Percentiles rank a stretch among this genome's conserved stretches.
These are phyloP conservation scores for Athrips mouffetella DNA, from an alignment of 2,888 invertebrate genomes.

Conservation along the genomic window DNA sequence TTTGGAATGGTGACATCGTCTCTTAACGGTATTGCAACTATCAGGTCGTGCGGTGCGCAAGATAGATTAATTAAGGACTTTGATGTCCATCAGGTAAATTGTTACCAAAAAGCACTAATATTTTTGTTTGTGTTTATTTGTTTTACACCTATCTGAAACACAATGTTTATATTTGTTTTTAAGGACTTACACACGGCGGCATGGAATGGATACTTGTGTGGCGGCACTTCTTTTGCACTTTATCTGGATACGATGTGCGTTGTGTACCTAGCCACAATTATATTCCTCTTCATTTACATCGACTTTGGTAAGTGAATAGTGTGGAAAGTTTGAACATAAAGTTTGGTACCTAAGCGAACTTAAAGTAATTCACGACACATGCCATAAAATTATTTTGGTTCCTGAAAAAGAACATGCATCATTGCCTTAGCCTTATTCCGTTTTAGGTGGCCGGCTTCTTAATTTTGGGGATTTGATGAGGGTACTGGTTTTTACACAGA, in stretches of 20 bases:
- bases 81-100: conserved; percentile 73
- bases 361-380: too few relatives aligned
- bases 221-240: conserved; percentile 81
- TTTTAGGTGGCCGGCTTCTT: too few relatives aligned
- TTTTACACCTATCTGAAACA: too few relatives aligned
- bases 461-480: too few relatives aligned
- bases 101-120: neutral
- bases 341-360: too few relatives aligned
- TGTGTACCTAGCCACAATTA: conserved; percentile 80
- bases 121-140: too few relatives aligned
- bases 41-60: conserved; percentile 84
- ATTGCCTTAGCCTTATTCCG: too few relatives aligned
- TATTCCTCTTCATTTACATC: conserved; percentile 80
- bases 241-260: conserved; percentile 82
- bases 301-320: conserved; percentile 68
- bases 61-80: conserved; percentile 80
- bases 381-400: too few relatives aligned
- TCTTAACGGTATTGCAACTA: conserved; percentile 85
- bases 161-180: conserved; percentile 22
- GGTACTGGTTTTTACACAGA: too few relatives aligned
- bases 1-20: conserved; percentile 87
- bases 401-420: too few relatives aligned
- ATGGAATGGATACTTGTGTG: conserved; percentile 81
- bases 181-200: conserved; percentile 82
- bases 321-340: too few relatives aligned